These are phyloP conservation scores for Chitala chitala DNA, from an alignment of 2,113 vertebrate species.

Conservation along the genomic window DNA sequence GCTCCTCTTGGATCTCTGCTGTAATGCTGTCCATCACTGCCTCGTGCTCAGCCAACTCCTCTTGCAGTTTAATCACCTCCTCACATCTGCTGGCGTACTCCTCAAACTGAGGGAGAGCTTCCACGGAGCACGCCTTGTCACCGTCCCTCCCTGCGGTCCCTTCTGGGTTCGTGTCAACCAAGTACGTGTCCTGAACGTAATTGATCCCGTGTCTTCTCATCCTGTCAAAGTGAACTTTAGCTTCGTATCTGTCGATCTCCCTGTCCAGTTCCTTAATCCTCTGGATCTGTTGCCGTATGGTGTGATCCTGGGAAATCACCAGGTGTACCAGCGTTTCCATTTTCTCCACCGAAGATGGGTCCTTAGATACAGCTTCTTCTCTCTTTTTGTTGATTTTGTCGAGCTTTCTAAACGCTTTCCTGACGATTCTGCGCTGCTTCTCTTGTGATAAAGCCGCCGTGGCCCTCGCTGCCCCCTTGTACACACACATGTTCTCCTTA, in stretches of 20 bases:
- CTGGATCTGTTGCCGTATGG: conserved; percentile 89
- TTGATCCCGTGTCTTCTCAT: conserved; percentile 83
- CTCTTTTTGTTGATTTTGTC: conserved; percentile 85
- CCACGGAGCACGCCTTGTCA: conserved; percentile 30
- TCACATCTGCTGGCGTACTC: conserved; percentile 70
- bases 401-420: conserved; percentile 92
- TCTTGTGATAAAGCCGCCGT: conserved; percentile 69
- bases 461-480: conserved; percentile 50
- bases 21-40: conserved; percentile 78
- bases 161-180: conserved; percentile 63
- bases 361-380: conserved; percentile 59
- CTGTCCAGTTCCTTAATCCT: conserved; percentile 81
- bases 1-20: conserved; percentile 83
- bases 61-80: conserved; percentile 74
- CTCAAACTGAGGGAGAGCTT: conserved; percentile 64
- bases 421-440: conserved; percentile 81
- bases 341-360: conserved; percentile 66
- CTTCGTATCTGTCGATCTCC: conserved; percentile 86
- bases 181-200: conserved; percentile 94
- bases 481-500: conserved; percentile 67
- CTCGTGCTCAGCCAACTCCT: conserved; percentile 78
- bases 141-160: not conserved
- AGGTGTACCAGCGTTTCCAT: conserved; percentile 94
- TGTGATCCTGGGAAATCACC: conserved; percentile 94
- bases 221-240: conserved; percentile 81